A percentile compares a stretch with the other conserved stretches of the same genome.
Conservation (phyloP, 2,888 invertebrate genomes). For the Harpagoxenus sublaevis region DNA sequence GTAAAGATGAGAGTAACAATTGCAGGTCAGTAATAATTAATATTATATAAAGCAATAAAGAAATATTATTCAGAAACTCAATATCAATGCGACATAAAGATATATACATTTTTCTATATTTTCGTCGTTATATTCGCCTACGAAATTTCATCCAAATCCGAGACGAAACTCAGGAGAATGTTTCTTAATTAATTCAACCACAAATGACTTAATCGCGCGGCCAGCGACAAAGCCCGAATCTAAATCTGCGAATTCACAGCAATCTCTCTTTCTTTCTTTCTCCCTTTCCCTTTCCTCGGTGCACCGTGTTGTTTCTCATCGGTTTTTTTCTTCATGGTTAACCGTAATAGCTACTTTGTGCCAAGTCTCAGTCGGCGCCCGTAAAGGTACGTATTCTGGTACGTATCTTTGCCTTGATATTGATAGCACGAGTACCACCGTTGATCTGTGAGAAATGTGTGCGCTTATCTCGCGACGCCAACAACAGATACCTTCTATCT, state of each 20-base stretch:
- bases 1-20: not conserved
- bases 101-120: not conserved
- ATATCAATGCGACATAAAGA: not conserved
- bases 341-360: constrained; percentile 75
- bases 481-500: constrained; percentile 53
- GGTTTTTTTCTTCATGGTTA: constrained; percentile 58
- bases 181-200: constrained; percentile 30
- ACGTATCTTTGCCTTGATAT: constrained; percentile 58
- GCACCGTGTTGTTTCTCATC: constrained; percentile 67
- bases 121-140: not conserved
- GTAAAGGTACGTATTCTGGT: constrained; percentile 45
- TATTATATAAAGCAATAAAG: not conserved
- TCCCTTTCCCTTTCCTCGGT: not conserved
- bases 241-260: constrained; percentile 39
- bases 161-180: not conserved
- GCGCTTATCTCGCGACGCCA: constrained; percentile 63
- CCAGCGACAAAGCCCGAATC: constrained; percentile 1
- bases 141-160: not conserved
- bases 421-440: constrained; percentile 47
- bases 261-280: not conserved
- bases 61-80: not conserved
- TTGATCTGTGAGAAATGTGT: constrained; percentile 76
- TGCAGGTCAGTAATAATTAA: not conserved
- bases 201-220: constrained; percentile 18
- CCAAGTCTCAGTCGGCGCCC: constrained; percentile 52